Evolutionary conservation across 2,797 vertebrate species (phyloP), one percentile per base, ranked within the genome.

Genomic region (Coracias cyanogaster): DNA sequence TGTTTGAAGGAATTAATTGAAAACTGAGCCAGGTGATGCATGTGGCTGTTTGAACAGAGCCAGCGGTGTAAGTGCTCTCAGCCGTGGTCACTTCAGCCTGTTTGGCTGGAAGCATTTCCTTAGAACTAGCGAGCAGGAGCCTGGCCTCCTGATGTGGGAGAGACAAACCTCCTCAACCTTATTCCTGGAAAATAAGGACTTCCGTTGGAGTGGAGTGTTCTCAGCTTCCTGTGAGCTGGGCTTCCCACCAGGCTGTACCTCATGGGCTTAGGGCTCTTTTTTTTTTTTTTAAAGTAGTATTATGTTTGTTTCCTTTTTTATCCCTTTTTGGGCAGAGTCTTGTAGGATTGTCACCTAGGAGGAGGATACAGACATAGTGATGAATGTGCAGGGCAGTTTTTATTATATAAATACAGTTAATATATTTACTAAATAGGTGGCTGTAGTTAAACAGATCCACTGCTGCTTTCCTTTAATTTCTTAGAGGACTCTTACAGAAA

Each of bases 381-480:
- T 51, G 57, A 66, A 76, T 39, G 70, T 84, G 82, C 62, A 79
- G 87, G 90, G 72, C 82, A 51, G 90, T 52, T 91, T 83, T 81
- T 82, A 83, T 60, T 41, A 64, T 72, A 90, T 57, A 94, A 92
- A 96, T 82, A 62, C 54, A 21, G 15, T 83, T 96, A 94, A 94
- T 95, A 94, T 94, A 94, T 96, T 94, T 77, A 45, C 86, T 93
- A 45, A 93, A 35, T 37, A 31, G 0, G 0, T 85, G 70, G 91
- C 95, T 96, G 86, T 86, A 89, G 73, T 67, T 12, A n/a, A 55
- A 82, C 94, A 93, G 91, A 88, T 87, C 89, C 72, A 14, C 77
- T 95, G 90, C 95, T 88, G 92, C 89, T 96, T 90, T 79, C 91
- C 95, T 95, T 94, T 82, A 67, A 70, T 78, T 95, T 84, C 89